These are phyloP conservation scores for Agrypnia vestita DNA, from an alignment of 1,140 invertebrate genomes.

Conservation along the genomic window DNA sequence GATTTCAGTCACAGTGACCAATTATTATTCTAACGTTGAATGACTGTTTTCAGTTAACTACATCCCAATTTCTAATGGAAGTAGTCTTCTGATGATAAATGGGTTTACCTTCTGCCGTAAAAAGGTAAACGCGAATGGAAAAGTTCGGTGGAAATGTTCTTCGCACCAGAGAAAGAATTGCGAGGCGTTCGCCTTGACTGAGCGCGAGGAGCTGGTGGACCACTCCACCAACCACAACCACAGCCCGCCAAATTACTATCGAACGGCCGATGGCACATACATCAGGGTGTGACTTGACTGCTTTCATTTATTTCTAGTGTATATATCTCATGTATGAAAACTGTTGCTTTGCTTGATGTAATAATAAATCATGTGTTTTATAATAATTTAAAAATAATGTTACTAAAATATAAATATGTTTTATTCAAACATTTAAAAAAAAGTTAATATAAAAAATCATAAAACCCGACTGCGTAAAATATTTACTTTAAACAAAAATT, in stretches of 20 bases:
- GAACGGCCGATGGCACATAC: not conserved
- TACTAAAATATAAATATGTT: too few species aligned
- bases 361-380: too few species aligned
- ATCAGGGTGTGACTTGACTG: not conserved
- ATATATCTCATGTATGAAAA: too few species aligned
- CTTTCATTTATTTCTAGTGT: too few species aligned
- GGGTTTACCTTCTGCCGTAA: slow-evolving; percentile 21
- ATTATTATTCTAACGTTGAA: too few species aligned
- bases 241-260: slow-evolving; percentile 9
- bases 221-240: slow-evolving; percentile 15
- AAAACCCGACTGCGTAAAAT: too few species aligned
- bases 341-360: too few species aligned
- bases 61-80: not conserved
- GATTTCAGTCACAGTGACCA: too few species aligned
- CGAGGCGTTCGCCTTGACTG: not conserved
- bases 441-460: too few species aligned
- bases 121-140: not conserved
- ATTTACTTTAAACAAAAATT: too few species aligned
- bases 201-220: not conserved
- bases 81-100: slow-evolving; percentile 13
- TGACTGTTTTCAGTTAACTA: slow-evolving; percentile 11
- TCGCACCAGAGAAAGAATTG: not conserved
- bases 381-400: too few species aligned
- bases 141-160: slow-evolving; percentile 17
- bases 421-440: too few species aligned